A percentile compares a stretch with the other conserved stretches of the same genome.
Conservation (phyloP, 2,797 vertebrate genomes). For the Bradypodion pumilum region DNA sequence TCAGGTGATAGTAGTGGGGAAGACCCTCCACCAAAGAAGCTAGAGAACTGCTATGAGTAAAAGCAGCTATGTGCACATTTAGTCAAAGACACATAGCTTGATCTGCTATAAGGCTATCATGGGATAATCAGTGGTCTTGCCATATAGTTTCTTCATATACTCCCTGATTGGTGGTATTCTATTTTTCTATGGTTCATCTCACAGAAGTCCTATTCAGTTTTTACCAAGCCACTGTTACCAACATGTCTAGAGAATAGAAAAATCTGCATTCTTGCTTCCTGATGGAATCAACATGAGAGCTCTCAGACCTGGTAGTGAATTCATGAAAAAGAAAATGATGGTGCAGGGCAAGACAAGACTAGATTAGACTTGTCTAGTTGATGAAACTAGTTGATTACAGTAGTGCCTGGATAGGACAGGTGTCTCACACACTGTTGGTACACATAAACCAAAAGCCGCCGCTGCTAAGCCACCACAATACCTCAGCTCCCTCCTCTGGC, state of each 20-base stretch:
- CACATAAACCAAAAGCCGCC: constrained; percentile 4
- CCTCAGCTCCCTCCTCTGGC: no score
- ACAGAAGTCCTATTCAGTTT: background rate
- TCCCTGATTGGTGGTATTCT: constrained; percentile 33
- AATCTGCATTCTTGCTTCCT: no score
- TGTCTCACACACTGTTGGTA: background rate
- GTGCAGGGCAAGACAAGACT: no score
- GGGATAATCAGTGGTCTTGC: background rate
- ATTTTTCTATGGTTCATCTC: constrained; percentile 1
- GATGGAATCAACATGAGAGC: no score
- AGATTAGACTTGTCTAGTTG: no score
- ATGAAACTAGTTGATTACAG: no score
- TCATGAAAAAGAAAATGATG: no score
- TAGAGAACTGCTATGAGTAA: background rate
- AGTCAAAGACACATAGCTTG: background rate
- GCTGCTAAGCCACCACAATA: no score
- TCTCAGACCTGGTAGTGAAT: no score
- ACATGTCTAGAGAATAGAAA: no score
- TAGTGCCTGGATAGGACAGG: no score
- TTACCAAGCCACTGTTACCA: no score
- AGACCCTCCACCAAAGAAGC: background rate
- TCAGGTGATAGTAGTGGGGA: background rate
- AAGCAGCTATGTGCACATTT: background rate
- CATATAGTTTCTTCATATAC: background rate
- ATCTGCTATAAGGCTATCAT: background rate